phyloP scores from a whole-genome alignment of 2,797 vertebrate species.

The Gephyroberyx darwinii region DNA sequence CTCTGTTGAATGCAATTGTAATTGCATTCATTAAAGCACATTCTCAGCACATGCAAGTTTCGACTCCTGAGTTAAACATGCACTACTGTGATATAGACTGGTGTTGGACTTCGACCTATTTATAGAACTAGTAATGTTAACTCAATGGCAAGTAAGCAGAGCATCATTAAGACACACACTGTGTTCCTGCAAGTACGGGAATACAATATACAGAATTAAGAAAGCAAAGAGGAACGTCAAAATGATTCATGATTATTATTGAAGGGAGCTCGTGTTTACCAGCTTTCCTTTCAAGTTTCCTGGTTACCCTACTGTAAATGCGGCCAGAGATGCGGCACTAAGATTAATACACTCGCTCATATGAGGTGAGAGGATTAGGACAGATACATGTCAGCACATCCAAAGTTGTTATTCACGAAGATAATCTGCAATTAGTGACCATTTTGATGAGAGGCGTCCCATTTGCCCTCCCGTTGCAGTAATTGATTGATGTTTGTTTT shows the following conservation, averaged over 20 bases:
- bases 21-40: slow-evolving; percentile 53
- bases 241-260: too few species aligned
- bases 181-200: too few species aligned
- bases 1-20: slow-evolving; percentile 39
- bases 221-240: too few species aligned
- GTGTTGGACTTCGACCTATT: too few species aligned
- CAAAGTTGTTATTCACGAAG: slow-evolving; percentile 11
- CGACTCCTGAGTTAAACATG: not conserved
- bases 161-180: too few species aligned
- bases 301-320: too few species aligned
- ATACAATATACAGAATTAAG: too few species aligned
- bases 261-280: too few species aligned
- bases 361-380: slow-evolving; percentile 6
- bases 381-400: not conserved
- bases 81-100: too few species aligned
- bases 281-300: too few species aligned
- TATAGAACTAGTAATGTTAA: not conserved
- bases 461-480: slow-evolving; percentile 4
- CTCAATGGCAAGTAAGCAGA: not conserved
- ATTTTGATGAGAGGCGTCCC: slow-evolving; percentile 29
- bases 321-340: too few species aligned
- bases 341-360: not conserved
- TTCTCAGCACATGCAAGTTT: not conserved
- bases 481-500: slow-evolving; percentile 49
- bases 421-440: slow-evolving; percentile 30